Evolutionary conservation across 2,888 invertebrate genomes (phyloP).

Genomic region (Neria commutata): DNA sequence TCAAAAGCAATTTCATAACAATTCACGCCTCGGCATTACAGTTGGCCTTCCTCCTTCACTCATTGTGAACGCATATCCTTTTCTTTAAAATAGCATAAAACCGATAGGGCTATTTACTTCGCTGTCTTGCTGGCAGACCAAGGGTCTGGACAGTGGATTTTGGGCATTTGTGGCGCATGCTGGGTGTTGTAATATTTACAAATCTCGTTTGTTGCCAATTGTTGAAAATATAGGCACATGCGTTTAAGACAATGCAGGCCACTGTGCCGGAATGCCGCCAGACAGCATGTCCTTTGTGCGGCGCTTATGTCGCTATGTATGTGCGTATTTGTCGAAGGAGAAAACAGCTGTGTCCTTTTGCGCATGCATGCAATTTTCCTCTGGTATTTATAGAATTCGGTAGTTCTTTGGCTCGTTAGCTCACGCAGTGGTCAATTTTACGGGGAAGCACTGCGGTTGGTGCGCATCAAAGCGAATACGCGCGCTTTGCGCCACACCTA

Average conservation of each 20-base stretch:
- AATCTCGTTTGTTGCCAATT: constrained; percentile 43
- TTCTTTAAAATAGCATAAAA: constrained; percentile 33
- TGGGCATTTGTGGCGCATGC: constrained; percentile 43
- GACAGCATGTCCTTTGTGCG: constrained; percentile 6
- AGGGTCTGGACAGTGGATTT: constrained; percentile 19
- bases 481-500: no score
- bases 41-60: neutral
- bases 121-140: neutral
- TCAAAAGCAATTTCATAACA: constrained; percentile 41
- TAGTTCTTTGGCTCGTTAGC: constrained; percentile 34
- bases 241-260: constrained; percentile 26
- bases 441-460: constrained; percentile 21
- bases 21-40: constrained; percentile 42
- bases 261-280: constrained; percentile 24
- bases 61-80: constrained; percentile 20
- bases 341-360: constrained; percentile 14
- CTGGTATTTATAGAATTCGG: constrained; percentile 25
- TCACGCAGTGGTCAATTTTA: constrained; percentile 33
- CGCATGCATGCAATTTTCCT: neutral
- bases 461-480: neutral
- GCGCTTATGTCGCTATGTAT: neutral
- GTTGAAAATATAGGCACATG: constrained; percentile 45
- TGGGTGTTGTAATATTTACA: constrained; percentile 50
- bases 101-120: constrained; percentile 13
- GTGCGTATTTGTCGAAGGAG: constrained; percentile 25